These are phyloP conservation scores for Siphonodentalium dalli DNA, from an alignment of 2,888 invertebrate genomes.

Conservation along the genomic window DNA sequence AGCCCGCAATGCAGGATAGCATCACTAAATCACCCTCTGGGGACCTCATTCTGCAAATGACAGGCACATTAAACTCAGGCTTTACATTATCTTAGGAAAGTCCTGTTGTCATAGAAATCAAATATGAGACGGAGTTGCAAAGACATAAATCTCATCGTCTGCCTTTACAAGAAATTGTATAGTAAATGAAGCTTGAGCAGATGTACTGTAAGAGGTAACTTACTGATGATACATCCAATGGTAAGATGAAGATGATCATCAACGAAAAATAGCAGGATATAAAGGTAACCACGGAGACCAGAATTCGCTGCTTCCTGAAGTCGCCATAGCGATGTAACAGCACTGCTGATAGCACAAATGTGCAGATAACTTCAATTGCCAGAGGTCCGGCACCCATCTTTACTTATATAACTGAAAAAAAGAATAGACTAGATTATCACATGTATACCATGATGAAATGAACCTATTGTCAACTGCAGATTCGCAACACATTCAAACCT, in stretches of 20 bases:
- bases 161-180: background rate
- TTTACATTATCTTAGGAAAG: too few relatives aligned
- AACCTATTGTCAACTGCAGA: too few relatives aligned
- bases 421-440: background rate
- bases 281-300: slow-evolving; percentile 91
- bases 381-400: slow-evolving; percentile 68
- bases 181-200: background rate
- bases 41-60: too few relatives aligned
- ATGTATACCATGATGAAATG: too few relatives aligned
- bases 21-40: too few relatives aligned
- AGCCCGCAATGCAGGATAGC: too few relatives aligned
- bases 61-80: too few relatives aligned
- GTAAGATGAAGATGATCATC: slow-evolving; percentile 95
- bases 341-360: slow-evolving; percentile 78
- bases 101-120: too few relatives aligned
- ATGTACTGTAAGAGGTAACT: slow-evolving; percentile 66
- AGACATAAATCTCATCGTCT: too few relatives aligned
- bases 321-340: slow-evolving; percentile 94
- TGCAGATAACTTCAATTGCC: slow-evolving; percentile 81
- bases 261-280: slow-evolving; percentile 99
- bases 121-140: too few relatives aligned
- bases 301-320: slow-evolving; percentile 89
- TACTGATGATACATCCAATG: slow-evolving; percentile 96
- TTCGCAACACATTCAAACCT: too few relatives aligned
- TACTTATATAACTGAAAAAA: background rate